Base-by-base conservation (phyloP, 2,113 vertebrate species). In the Anarrhichthys ocellatus region DNA sequence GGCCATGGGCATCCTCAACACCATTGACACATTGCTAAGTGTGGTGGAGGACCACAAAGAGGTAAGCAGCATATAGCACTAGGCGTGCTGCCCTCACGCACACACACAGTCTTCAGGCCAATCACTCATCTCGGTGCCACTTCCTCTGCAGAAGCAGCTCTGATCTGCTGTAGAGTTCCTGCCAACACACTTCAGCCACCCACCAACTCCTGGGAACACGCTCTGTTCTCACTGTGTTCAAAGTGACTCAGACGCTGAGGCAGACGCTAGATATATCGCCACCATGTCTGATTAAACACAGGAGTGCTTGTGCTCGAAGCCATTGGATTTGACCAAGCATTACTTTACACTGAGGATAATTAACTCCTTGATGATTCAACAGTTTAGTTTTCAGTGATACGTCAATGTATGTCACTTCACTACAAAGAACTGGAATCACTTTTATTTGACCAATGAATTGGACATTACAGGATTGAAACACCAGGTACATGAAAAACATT, bases 11-110 rank as follows among this genome's bases (percentile, higher is more conserved):
- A 99, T 99, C 91, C 95, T 99, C 86, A 99, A 99, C 95, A 99
- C 98, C 20, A 99, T 99, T 0, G 98, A 99, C 93, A 99, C 98
- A 0, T 95, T 99, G 92, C 96, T 99, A 50, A 99, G 97, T 92
- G 98, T 99, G 81, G 98, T 99, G 93, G 98, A 99, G 95, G 98
- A 99, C 93, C 98, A 99, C 93, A 99, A 99, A 92, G 98, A 99
- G 96, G 98, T 99, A 77, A 95, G 95, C 77, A 75, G 56, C 64
- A 64, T 73, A 32, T 73, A 32, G 64, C 78, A 8, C 68, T 54
- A 68, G 87, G 70, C 27, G 24, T 4, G n/a, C 66, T 48, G 64
- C 86, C 46, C 34, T 50, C 88, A 73, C 74, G 40, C 36, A 20
- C 82, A 61, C 59, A 34, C 40, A 36, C 78, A 50, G 29, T 9